Base-by-base conservation (phyloP, 2,113 vertebrate species). In the Megaleporinus macrocephalus region DNA sequence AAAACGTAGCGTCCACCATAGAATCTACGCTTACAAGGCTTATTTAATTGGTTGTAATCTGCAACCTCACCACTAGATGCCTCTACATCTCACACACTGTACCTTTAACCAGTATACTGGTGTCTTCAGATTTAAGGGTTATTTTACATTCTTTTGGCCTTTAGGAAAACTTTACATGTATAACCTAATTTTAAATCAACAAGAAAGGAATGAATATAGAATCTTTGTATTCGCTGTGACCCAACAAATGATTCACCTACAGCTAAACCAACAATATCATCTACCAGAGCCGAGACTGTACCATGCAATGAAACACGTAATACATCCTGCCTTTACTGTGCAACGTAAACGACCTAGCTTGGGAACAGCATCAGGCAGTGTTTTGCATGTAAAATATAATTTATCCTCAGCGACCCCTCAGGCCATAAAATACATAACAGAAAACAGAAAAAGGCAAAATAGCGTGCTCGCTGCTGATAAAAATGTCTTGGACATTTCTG, bases 401-500 rank as follows among this genome's bases (percentile, higher is more conserved):
- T 77, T 66, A 70, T 77, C 55, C 47, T 33, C 44, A 81, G 22
- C 15, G 53, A 36, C 12, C 36, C 73, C 29, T 44, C 24, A 72
- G 51, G n/a, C 29, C 30, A 70, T 57, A 44, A 57, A 72, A 30
- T 24, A 72, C 29, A 57, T 36, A n/a, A n/a, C n/a, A n/a, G n/a
- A n/a, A n/a, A n/a, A n/a, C n/a, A n/a, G 10, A 20, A 27, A 77
- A 36, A 44, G 55, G 11, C n/a, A 15, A 18, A 71, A 27, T 41
- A 63, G 26, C 61, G 33, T 61, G 30, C 26, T 62, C 57, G 83
- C 33, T 63, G 47, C 80, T 80, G 15, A n/a, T 68, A 79, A 85
- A 77, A 53, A 86, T 36, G 83, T 77, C 36, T 53, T 82, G 57
- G 66, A 90, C 84, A 89, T 86, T 93, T 93, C 88, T 75, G 30